Evolutionary conservation across 2,113 vertebrate genomes (phyloP).

Genomic region (Brienomyrus brachyistius): DNA sequence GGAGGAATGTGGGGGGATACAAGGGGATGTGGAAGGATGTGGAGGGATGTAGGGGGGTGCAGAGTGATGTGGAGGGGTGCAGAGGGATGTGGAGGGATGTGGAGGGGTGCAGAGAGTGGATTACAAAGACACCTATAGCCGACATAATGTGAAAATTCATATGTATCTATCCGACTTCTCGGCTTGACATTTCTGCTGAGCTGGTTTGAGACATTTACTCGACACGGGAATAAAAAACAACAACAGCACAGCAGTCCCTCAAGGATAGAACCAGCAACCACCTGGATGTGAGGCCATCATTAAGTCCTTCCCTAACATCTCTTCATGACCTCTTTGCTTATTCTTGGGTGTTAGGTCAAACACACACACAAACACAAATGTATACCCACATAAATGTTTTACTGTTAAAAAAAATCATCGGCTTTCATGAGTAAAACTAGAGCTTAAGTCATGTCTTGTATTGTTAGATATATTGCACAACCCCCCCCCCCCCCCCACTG

Average conservation of each 20-base stretch:
- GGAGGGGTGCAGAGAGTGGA: background rate
- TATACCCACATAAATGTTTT: conserved; percentile 51
- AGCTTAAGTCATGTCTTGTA: background rate
- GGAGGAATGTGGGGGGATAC: background rate
- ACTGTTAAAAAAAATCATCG: conserved; percentile 39
- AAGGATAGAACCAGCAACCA: background rate
- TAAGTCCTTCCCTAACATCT: background rate
- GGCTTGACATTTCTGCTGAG: background rate
- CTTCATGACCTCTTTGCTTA: conserved; percentile 30
- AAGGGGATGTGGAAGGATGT: no score
- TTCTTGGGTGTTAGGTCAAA: conserved; percentile 29
- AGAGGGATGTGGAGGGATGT: no score
- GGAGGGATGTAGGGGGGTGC: no score
- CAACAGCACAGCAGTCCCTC: background rate
- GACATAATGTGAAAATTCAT: background rate
- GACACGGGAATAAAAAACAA: background rate
- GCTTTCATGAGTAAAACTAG: background rate
- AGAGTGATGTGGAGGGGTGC: no score
- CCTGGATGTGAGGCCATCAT: background rate
- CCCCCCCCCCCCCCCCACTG: no score
- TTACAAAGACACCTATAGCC: background rate
- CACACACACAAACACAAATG: conserved; percentile 2
- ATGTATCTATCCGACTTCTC: background rate
- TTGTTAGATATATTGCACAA: background rate
- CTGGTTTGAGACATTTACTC: background rate